Conservation (phyloP, 2,113 vertebrate species). For the Syngnathus typhle region DNA sequence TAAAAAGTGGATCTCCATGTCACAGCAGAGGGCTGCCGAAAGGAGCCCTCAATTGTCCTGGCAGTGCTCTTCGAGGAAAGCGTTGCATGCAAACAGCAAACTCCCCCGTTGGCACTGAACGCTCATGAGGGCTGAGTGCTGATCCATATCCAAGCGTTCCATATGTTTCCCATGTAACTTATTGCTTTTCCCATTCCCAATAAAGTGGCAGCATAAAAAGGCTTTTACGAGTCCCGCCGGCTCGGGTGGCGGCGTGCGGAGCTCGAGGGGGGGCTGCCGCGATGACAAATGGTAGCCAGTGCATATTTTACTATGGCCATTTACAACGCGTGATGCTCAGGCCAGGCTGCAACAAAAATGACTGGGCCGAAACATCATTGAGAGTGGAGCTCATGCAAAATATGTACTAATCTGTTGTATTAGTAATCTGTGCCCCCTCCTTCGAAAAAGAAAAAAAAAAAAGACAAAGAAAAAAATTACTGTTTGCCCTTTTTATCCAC, state of each 20-base stretch:
- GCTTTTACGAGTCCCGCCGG: conserved; percentile 66
- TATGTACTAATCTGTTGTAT: neutral
- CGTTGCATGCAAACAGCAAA: neutral
- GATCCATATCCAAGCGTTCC: conserved; percentile 60
- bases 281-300: conserved; percentile 62
- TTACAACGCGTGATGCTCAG: conserved; percentile 62
- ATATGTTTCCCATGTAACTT: conserved; percentile 61
- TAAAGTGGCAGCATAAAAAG: conserved; percentile 70
- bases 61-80: no score
- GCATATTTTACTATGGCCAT: conserved; percentile 64
- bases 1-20: no score
- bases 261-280: conserved; percentile 49
- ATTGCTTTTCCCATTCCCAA: conserved; percentile 66
- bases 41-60: no score
- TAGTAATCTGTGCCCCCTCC: no score
- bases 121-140: conserved; percentile 28
- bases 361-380: conserved; percentile 44
- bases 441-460: neutral
- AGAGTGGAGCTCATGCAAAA: conserved; percentile 18
- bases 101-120: conserved; percentile 6
- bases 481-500: no score
- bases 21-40: no score
- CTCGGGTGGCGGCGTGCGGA: conserved; percentile 46
- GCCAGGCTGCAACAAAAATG: conserved; percentile 47
- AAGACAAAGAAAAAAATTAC: neutral